These are phyloP conservation scores for Platysternon megacephalum DNA, from an alignment of 2,113 vertebrate species.

Conservation along the genomic window DNA sequence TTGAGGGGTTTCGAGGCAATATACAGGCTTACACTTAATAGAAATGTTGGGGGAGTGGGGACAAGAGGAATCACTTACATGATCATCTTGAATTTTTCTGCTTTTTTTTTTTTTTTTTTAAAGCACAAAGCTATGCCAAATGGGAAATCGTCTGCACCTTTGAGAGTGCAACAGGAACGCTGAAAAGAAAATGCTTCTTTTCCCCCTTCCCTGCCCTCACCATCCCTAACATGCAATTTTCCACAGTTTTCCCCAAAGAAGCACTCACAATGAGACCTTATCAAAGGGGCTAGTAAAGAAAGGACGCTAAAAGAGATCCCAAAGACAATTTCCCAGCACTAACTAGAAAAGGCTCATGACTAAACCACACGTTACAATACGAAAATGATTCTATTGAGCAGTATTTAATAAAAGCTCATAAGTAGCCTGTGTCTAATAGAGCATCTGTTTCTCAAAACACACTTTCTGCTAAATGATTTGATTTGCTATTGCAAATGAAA, in stretches of 20 bases:
- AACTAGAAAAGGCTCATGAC: not conserved
- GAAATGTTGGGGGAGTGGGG: not conserved
- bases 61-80: fast-evolving
- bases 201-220: not conserved
- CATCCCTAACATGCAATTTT: conserved; percentile 18
- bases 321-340: not conserved
- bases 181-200: not conserved
- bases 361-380: not conserved
- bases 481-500: not conserved
- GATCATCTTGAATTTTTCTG: not conserved
- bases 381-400: not conserved
- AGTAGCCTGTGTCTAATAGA: not conserved
- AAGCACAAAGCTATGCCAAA: conserved; percentile 10
- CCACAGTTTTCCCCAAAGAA: not conserved
- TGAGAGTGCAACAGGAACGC: not conserved
- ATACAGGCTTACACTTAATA: fast-evolving
- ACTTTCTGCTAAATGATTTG: not conserved
- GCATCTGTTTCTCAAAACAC: fast-evolving
- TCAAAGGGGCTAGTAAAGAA: not conserved
- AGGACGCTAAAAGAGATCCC: not conserved
- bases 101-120: not conserved
- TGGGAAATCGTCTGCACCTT: not conserved
- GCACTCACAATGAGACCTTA: not conserved
- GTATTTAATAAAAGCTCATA: not conserved
- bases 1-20: fast-evolving